phyloP scores from a whole-genome alignment of 2,113 vertebrate species.

The Elephas maximus region DNA sequence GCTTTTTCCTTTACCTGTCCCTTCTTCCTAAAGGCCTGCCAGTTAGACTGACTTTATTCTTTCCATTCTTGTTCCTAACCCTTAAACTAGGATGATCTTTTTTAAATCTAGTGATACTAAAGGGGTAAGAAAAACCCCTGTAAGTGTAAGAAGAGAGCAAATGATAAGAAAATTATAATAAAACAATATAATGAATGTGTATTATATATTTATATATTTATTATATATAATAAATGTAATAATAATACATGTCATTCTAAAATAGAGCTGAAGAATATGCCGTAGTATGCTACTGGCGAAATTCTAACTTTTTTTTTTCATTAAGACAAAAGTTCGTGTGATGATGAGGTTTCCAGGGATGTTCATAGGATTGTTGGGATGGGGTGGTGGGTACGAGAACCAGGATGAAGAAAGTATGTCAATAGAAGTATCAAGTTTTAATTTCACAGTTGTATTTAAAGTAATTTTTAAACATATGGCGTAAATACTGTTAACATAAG shows the following conservation, averaged over 20 bases:
- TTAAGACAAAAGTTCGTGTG: not conserved
- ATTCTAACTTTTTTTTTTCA: slow-evolving; percentile 19
- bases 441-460: slow-evolving; percentile 3
- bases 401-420: not conserved
- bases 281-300: not conserved
- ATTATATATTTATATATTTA: too few relatives aligned
- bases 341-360: not conserved
- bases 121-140: not conserved
- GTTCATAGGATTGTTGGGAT: not conserved
- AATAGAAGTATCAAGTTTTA: not conserved
- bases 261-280: not conserved
- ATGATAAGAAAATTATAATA: slow-evolving; percentile 1
- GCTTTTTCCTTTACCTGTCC: not conserved
- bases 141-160: not conserved
- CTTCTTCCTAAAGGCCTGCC: slow-evolving; percentile 30
- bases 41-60: not conserved
- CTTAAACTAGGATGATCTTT: not conserved
- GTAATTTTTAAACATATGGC: not conserved
- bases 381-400: not conserved
- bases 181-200: not conserved
- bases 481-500: not conserved
- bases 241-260: slow-evolving; percentile 27
- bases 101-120: slow-evolving; percentile 42
- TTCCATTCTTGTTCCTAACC: not conserved
- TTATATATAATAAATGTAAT: not conserved